Evolutionary conservation across 2,888 invertebrate genomes (phyloP), one percentile per base, ranked within the genome.

Genomic region (Scotopteryx bipunctaria): DNA sequence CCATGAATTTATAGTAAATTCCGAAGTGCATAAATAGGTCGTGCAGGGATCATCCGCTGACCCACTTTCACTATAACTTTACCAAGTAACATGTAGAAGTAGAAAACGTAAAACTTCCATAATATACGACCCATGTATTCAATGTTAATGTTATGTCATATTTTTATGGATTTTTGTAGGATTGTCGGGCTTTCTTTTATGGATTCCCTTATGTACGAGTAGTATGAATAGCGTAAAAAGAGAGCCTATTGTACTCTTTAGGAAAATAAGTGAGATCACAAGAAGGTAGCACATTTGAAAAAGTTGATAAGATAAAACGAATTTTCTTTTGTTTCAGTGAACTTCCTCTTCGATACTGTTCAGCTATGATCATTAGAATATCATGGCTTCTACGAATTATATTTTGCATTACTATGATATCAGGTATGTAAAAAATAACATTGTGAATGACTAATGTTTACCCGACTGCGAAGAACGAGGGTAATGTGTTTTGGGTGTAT

Each of bases 351-450:
- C 66, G 57, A 49, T 14, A 33, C 52, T 55, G 51, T 64, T 48
- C 68, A 80, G 84, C 76, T 71, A 89, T 90, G 89, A 86, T 86
- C 73, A 76, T 85, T 64, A 81, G 87, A 74, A 81, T 78, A 85
- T 68, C 74, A 88, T 89, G 90, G 83, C 76, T 82, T 55, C 65
- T 79, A 44, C 75, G 71, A 65, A 54, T 73, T 58, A 53, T 80
- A 43, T 60, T 76, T 42, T 63, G 57, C 47, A 59, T 78, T 55
- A 57, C 65, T 52, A 56, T 63, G 74, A 79, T 67, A 75, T 81
- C 76, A 83, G 89, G 89, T 87, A 61, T 62, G 71, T n/a, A n/a
- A n/a, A n/a, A n/a, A n/a, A n/a, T n/a, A n/a, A n/a, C n/a, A n/a
- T n/a, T n/a, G n/a, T n/a, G n/a, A n/a, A n/a, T n/a, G n/a, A n/a